phyloP scores from a whole-genome alignment of 2,113 vertebrate species.

The Aix galericulata region DNA sequence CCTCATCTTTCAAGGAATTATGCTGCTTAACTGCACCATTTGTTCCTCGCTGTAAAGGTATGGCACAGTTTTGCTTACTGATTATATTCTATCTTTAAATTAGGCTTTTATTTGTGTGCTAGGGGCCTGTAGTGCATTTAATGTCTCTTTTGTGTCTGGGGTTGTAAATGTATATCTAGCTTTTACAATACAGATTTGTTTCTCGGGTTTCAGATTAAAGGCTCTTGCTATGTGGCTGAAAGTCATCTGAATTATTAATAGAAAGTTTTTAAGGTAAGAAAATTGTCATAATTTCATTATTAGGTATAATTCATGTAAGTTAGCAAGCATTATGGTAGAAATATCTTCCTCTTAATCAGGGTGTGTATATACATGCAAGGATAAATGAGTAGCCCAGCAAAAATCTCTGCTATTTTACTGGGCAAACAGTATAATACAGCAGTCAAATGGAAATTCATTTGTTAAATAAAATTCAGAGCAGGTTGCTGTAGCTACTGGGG shows the following conservation, averaged over 20 bases:
- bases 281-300: neutral
- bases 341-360: neutral
- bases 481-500: neutral
- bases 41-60: neutral
- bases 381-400: neutral
- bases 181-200: neutral
- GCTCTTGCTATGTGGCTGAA: neutral
- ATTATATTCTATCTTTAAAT: neutral
- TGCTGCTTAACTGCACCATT: neutral
- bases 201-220: neutral
- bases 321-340: neutral
- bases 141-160: neutral
- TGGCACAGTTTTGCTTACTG: neutral
- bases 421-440: neutral
- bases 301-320: neutral
- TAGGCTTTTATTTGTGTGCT: neutral
- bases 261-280: neutral
- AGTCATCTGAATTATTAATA: conserved; percentile 7
- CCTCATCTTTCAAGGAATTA: neutral
- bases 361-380: neutral
- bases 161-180: neutral
- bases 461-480: neutral
- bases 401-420: neutral
- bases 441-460: neutral
- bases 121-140: neutral